Base-by-base conservation (phyloP, 2,797 vertebrate genomes). In the Hirundo rustica region DNA sequence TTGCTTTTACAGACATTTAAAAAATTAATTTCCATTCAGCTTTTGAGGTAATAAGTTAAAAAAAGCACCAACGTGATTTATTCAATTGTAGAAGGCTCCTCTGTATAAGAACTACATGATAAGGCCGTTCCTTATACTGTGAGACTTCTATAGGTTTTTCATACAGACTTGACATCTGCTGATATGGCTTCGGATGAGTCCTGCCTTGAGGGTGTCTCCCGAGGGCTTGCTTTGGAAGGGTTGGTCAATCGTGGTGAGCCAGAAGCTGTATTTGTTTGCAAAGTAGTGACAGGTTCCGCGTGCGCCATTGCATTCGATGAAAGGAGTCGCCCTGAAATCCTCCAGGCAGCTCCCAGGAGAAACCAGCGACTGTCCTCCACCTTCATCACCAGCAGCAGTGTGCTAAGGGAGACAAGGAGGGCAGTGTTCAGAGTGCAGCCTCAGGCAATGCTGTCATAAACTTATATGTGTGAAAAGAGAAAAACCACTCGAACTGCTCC, bases 91-190 rank as follows among this genome's bases (percentile, higher is more conserved):
- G 93, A 94, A 89, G 77, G 64, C 82, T 93, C 77, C 88, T 76
- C 74, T 30, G 71, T 64, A 19, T 72, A 76, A 76, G 83, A 73
- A 53, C n/a, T 16, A 62, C 22, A 4, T 7, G 88, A 58, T 45
- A 95, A 93, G 92, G 92, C 34, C 14, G 81, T 70, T 92, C 73
- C 51, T 96, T 93, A 91, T 55, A 91, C 90, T 21, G 76, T 58
- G 77, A 89, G 91, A 91, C 86, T 87, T 78, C 99, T 98, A 99
- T 97, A 99, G 96, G 98, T 99, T 99, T 98, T 99, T 99, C 99
- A 99, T 99, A 97, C 99, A 99, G 94, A 99, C 99, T 98, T 99
- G 99, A 95, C 99, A 99, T 85, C 99, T 99, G 98, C 99, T 99
- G 97, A 99, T 99, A 73, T 99, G 99, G 4, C 98, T 98, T 94